Conservation (phyloP, 2,888 invertebrate genomes). For the Lasioglossum marginatum region DNA sequence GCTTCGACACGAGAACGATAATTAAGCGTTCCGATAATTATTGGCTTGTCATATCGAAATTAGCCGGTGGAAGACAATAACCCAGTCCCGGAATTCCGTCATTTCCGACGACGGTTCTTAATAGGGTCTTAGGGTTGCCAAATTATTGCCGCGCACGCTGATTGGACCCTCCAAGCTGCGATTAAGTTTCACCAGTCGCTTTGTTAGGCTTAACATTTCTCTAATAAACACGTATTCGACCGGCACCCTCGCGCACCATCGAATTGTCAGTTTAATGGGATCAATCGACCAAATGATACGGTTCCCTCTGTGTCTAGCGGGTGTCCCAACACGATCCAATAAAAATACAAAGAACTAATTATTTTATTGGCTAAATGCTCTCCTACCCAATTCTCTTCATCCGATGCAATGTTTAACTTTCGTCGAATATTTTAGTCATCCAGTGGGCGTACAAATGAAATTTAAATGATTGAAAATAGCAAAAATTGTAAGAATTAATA, state of each 20-base stretch:
- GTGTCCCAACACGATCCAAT: not conserved
- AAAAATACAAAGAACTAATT: not conserved
- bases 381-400: not conserved
- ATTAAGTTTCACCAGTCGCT: constrained; percentile 51
- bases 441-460: too few species aligned
- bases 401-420: not conserved
- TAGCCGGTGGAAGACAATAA: constrained; percentile 59
- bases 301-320: not conserved
- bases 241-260: not conserved
- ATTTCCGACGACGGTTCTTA: constrained; percentile 59
- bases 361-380: not conserved
- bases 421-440: too few species aligned
- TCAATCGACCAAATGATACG: constrained; percentile 6
- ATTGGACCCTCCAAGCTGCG: constrained; percentile 53
- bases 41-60: constrained; percentile 53
- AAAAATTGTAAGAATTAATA: too few species aligned
- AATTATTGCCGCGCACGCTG: constrained; percentile 55
- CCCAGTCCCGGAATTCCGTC: constrained; percentile 34
- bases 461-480: too few species aligned
- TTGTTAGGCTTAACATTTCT: constrained; percentile 23
- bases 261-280: constrained; percentile 6
- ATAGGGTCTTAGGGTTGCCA: constrained; percentile 58
- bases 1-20: constrained; percentile 49
- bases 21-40: constrained; percentile 68
- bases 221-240: constrained; percentile 31